These are phyloP conservation scores for Neodiprion fabricii DNA, from an alignment of 1,140 invertebrate species.

Conservation along the genomic window DNA sequence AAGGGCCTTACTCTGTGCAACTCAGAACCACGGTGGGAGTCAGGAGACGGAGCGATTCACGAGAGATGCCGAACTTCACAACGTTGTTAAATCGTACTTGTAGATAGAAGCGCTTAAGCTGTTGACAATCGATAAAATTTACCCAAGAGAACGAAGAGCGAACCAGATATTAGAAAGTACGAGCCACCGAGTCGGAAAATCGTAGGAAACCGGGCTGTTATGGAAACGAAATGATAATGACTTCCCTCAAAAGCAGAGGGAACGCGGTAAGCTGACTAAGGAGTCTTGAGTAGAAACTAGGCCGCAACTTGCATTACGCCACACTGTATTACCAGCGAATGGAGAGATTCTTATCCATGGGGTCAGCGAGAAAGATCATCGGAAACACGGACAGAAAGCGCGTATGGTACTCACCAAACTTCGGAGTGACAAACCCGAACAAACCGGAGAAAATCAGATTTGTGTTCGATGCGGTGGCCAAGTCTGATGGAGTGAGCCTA, in stretches of 20 bases:
- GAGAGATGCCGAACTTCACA: not conserved
- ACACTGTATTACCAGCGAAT: not conserved
- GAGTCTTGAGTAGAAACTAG: not conserved
- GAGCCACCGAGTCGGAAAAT: not conserved
- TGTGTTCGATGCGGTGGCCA: constrained; percentile 41
- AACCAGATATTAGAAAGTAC: constrained; percentile 16
- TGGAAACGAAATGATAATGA: constrained; percentile 13
- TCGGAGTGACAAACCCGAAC: constrained; percentile 35
- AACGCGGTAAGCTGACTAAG: too few species aligned
- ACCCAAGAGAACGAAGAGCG: not conserved
- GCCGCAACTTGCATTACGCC: not conserved
- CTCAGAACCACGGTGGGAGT: not conserved
- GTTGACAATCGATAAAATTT: not conserved
- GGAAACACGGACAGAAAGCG: not conserved
- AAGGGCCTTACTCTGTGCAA: not conserved
- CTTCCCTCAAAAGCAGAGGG: too few species aligned
- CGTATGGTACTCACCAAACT: constrained; percentile 40
- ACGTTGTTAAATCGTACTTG: constrained; percentile 21
- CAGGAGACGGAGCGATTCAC: not conserved
- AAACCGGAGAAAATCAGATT: constrained; percentile 37
- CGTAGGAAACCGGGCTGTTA: constrained; percentile 20
- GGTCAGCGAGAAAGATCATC: not conserved
- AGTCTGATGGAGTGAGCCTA: constrained; percentile 27
- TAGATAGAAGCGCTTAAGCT: constrained; percentile 14
- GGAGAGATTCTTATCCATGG: not conserved